Evolutionary conservation across 2,888 invertebrate genomes (phyloP).

Genomic region (Parnassius mnemosyne): DNA sequence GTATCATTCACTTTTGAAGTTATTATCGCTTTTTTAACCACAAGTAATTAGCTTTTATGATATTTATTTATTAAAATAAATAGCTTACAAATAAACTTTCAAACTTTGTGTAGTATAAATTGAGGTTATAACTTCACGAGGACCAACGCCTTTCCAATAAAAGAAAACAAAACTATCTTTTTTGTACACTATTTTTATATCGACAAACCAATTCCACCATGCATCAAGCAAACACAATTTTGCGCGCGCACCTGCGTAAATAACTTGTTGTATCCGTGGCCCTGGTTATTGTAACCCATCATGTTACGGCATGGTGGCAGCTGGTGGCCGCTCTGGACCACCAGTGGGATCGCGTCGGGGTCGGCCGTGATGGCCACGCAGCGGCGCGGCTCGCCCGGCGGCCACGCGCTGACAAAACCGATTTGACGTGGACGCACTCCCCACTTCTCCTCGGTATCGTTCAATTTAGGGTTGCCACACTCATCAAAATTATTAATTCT

Average conservation of each 20-base stretch:
- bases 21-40: too few species aligned
- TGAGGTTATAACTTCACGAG: too few species aligned
- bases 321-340: slow-evolving; percentile 75
- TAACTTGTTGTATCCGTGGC: slow-evolving; percentile 90
- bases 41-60: too few species aligned
- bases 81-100: too few species aligned
- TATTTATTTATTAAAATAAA: too few species aligned
- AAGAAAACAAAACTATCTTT: too few species aligned
- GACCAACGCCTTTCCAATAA: too few species aligned
- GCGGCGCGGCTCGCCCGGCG: slow-evolving; percentile 50
- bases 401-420: slow-evolving; percentile 51
- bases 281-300: slow-evolving; percentile 89
- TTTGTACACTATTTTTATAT: neutral
- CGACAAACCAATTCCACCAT: neutral
- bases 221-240: neutral
- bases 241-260: slow-evolving; percentile 86
- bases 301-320: slow-evolving; percentile 83
- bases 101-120: too few species aligned
- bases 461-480: slow-evolving; percentile 11
- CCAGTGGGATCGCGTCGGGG: slow-evolving; percentile 75
- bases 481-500: neutral
- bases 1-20: too few species aligned
- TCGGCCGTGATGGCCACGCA: slow-evolving; percentile 69
- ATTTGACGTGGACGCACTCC: slow-evolving; percentile 24
- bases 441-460: slow-evolving; percentile 22